Percentiles rank a stretch among this genome's conserved stretches.
These are phyloP conservation scores for Sebastes wilsoni DNA, from an alignment of 2,797 vertebrate genomes.

Conservation along the genomic window DNA sequence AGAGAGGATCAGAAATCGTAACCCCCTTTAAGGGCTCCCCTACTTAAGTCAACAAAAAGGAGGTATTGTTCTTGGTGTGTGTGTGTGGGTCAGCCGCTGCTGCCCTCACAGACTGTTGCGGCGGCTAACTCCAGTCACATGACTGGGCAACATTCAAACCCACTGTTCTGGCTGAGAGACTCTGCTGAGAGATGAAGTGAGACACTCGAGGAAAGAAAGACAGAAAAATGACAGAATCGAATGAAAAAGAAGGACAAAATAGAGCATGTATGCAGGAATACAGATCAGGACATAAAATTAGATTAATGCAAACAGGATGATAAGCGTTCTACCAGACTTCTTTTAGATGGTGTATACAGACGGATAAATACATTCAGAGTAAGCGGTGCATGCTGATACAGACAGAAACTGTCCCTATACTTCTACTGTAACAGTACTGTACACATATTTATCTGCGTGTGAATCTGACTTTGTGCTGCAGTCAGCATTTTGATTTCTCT, in stretches of 20 bases:
- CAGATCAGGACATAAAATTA: not conserved
- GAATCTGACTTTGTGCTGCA: conserved; percentile 24
- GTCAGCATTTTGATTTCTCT: conserved; percentile 47
- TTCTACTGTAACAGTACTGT: not conserved
- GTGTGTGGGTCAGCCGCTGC: conserved; percentile 37
- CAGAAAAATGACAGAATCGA: not conserved
- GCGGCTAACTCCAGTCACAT: conserved; percentile 72
- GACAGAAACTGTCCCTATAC: not conserved
- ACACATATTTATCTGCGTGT: not conserved
- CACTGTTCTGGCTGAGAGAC: conserved; percentile 44
- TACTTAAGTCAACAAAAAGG: conserved; percentile 64
- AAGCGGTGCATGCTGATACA: not conserved
- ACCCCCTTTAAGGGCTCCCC: conserved; percentile 36
- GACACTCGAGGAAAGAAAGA: not conserved
- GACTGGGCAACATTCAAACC: conserved; percentile 67
- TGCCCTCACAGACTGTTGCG: conserved; percentile 55
- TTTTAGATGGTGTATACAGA: not conserved
- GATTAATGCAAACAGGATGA: not conserved
- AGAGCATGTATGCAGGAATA: not conserved
- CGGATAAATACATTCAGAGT: not conserved
- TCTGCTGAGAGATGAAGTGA: conserved; percentile 42
- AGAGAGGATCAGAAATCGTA: conserved; percentile 48
- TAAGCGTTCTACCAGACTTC: not conserved
- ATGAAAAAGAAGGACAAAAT: not conserved
- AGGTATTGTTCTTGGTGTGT: conserved; percentile 67